A percentile compares a stretch with the other conserved stretches of the same genome.
phyloP scores from a whole-genome alignment of 2,797 vertebrate species.

The Silurus aristotelis region DNA sequence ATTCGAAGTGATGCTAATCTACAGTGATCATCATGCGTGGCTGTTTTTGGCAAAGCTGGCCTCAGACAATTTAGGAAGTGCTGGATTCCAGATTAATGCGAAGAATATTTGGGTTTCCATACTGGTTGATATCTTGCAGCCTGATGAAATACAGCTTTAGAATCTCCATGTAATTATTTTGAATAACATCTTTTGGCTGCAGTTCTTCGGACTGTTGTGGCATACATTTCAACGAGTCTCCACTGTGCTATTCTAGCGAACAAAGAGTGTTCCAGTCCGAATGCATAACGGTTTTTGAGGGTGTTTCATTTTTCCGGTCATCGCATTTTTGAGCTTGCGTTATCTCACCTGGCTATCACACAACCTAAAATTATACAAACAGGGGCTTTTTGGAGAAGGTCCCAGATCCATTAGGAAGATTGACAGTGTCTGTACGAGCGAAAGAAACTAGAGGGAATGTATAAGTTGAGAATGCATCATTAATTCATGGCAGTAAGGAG shows the following conservation, averaged over 20 bases:
- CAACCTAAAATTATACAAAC: slow-evolving; percentile 52
- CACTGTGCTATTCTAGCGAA: slow-evolving; percentile 29
- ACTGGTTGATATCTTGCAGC: slow-evolving; percentile 44
- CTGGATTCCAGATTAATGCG: slow-evolving; percentile 26
- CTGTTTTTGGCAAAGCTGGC: slow-evolving; percentile 26
- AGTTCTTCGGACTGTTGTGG: slow-evolving; percentile 7
- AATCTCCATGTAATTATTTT: slow-evolving; percentile 47
- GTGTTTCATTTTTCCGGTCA: slow-evolving; percentile 47
- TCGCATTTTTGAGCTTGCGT: slow-evolving; percentile 44
- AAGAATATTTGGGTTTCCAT: slow-evolving; percentile 18
- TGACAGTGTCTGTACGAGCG: slow-evolving; percentile 32
- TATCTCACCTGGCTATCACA: slow-evolving; percentile 59
- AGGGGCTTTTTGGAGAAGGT: slow-evolving; percentile 52
- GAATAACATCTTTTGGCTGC: slow-evolving; percentile 42
- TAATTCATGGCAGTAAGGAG: slow-evolving; percentile 46
- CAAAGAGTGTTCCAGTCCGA: slow-evolving; percentile 35
- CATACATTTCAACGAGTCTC: slow-evolving; percentile 36
- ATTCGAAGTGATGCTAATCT: slow-evolving; percentile 8
- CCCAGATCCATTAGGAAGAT: slow-evolving; percentile 56
- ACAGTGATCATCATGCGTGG: slow-evolving; percentile 21
- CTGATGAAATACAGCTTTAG: slow-evolving; percentile 40
- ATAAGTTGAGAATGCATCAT: slow-evolving; percentile 41
- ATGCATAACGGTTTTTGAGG: slow-evolving; percentile 17
- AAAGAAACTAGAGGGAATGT: slow-evolving; percentile 32
- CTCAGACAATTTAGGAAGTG: slow-evolving; percentile 23